Conservation (phyloP, 35 echinoderm and acorn worm species). For the Anneissia japonica region DNA sequence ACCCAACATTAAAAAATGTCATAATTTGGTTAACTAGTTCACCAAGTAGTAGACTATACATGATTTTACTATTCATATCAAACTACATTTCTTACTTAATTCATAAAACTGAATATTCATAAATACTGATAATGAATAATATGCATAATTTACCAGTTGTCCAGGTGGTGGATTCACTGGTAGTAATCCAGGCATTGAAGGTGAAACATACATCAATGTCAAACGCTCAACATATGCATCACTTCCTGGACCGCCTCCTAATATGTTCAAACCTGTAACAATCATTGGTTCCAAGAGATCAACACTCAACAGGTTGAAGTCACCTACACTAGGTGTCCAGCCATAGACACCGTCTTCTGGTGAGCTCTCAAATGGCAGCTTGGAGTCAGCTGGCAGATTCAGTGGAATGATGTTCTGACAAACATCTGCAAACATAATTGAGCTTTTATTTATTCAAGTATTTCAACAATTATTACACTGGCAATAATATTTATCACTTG, state of each 20-base stretch:
- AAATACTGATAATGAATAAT: too few relatives aligned
- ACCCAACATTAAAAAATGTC: too few relatives aligned
- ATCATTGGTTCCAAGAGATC: neutral
- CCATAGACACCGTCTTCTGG: neutral
- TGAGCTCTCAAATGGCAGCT: neutral
- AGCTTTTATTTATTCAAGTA: too few relatives aligned
- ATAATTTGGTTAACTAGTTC: too few relatives aligned
- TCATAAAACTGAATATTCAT: too few relatives aligned
- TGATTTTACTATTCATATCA: too few relatives aligned
- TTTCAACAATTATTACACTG: too few relatives aligned
- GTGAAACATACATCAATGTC: neutral
- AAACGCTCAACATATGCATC: neutral
- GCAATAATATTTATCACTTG: too few relatives aligned
- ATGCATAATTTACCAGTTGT: neutral
- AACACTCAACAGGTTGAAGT: neutral
- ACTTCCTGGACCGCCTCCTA: neutral
- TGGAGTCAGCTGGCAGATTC: neutral
- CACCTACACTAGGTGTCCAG: neutral
- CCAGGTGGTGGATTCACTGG: neutral
- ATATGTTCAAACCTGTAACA: neutral
- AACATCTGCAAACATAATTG: too few relatives aligned
- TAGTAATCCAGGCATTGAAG: neutral
- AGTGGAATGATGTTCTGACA: neutral
- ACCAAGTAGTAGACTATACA: too few relatives aligned
- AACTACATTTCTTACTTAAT: too few relatives aligned